Evolutionary conservation across 2,113 vertebrate genomes (phyloP).

Genomic region (Pteropus alecto): DNA sequence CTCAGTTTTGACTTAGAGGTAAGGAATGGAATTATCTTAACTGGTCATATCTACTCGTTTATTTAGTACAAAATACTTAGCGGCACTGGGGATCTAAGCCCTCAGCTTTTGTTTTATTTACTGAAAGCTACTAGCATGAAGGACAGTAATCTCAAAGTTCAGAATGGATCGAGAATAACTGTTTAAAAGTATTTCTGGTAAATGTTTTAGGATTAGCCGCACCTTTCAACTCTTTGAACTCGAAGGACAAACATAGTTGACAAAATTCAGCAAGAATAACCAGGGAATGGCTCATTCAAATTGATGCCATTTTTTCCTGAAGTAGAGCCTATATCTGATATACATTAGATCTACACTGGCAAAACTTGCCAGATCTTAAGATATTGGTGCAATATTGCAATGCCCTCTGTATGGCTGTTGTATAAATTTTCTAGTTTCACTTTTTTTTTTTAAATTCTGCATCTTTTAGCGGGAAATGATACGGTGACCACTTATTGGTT

Average conservation of each 20-base stretch:
- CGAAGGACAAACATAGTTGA: slow-evolving; percentile 34
- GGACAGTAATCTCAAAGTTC: slow-evolving; percentile 55
- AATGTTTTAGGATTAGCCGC: slow-evolving; percentile 56
- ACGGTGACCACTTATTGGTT: too few relatives aligned
- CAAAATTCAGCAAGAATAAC: slow-evolving; percentile 48
- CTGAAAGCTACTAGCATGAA: slow-evolving; percentile 67
- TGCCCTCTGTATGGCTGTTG: slow-evolving; percentile 74
- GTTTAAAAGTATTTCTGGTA: slow-evolving; percentile 59
- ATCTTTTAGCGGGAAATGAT: too few relatives aligned
- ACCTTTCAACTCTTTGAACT: slow-evolving; percentile 57
- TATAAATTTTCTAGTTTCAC: slow-evolving; percentile 57
- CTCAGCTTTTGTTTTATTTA: slow-evolving; percentile 57
- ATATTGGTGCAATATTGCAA: slow-evolving; percentile 77
- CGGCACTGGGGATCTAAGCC: slow-evolving; percentile 18
- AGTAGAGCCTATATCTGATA: slow-evolving; percentile 56
- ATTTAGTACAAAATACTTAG: slow-evolving; percentile 49
- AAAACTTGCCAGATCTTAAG: slow-evolving; percentile 55
- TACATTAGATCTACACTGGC: slow-evolving; percentile 56
- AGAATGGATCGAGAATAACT: slow-evolving; percentile 45
- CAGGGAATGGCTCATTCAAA: slow-evolving; percentile 43
- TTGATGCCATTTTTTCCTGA: slow-evolving; percentile 59
- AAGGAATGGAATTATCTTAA: slow-evolving; percentile 51
- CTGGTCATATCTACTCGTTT: slow-evolving; percentile 54
- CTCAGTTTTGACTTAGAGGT: slow-evolving; percentile 65
- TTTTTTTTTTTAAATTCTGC: neutral